Evolutionary conservation across 2,888 invertebrate species (phyloP), one percentile per base, ranked within the genome.

Genomic region (Nemapogon koenigi): DNA sequence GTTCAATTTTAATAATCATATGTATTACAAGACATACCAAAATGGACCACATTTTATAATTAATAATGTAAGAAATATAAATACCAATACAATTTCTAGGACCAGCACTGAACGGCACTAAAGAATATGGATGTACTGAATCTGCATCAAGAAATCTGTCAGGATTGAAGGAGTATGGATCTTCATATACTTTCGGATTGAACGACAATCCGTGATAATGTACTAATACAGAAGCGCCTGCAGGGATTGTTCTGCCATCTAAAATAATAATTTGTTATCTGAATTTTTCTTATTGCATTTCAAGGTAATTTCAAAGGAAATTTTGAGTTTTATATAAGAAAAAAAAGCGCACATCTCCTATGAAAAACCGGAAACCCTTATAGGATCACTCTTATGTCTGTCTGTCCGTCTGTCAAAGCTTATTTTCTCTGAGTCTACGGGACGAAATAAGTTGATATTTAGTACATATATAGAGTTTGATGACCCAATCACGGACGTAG

Each of bases 81-180:
- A 45, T 44, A 56, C 57, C 57, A 22, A 57, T 47, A 42, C 57
- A 57, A 35, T 49, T 56, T 16, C 57, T 49, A 3, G 56, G 57
- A 4, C 57, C 57, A 19, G 54, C 53, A 31, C 57, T 55, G 37
- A 57, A 57, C 1, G 56, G 55, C 3, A 53, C 45, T 30, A 55
- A 55, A 3, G 52, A 50, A 38, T 48, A 52, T 19, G 50, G 45
- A 35, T 51, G 55, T 44, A 55, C 46, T n/a, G n/a, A n/a, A n/a
- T n/a, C n/a, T 15, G 46, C 42, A 11, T 44, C 45, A 10, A 47
- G 47, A 42, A 56, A 56, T 35, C 56, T 49, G 6, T 57, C 56
- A 0, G 57, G 56, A 3, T 47, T 42, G 35, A 45, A 57, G 42
- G 47, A 50, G 25, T 53, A 48, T 3, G 54, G 54, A 37, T 55